Evolutionary conservation across 1,140 invertebrate species (phyloP), one percentile per base, ranked within the genome.

Genomic region (Lepidotrigona ventralis): DNA sequence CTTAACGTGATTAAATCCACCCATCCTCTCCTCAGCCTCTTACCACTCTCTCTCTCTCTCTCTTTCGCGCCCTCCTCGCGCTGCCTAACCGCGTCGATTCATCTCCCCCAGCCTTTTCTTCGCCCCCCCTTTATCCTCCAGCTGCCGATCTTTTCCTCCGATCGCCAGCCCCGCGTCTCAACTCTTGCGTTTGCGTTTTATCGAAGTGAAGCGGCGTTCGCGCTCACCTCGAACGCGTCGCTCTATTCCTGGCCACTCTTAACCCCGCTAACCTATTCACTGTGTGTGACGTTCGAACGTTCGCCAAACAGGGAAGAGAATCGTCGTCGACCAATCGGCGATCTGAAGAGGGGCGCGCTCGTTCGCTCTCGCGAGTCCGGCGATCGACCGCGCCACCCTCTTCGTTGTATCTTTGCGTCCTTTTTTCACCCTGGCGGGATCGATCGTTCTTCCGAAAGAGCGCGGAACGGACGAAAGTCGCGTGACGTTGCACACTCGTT

Each of bases 1-100:
- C 86, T 90, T 90, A 90, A 89, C 86, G 86, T 85, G 86, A 89
- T 90, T 85, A 86, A 88, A 89, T 89, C 86, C 87, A 84, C 78
- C 78, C 86, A 60, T 72, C 54, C 68, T 74, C 29, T 66, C 72
- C 54, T 70, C 66, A 51, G 3, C 21, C 56, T 58, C 63, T 12
- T 60, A 12, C 23, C 39, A 39, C 39, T 8, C 23, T 60, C 60
- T 56, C 33, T 33, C 33, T 33, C 33, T 33, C 33, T 33, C 33
- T 33, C 33, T 33, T 46, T 56, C 77, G 68, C 71, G 33, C 74
- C 63, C 29, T 60, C 58, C 1, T 4, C 12, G 23, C 39, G 39
- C 54, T 17, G 17, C 33, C n/a, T 26, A 54, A 54, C 68, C 86
- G 39, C 86, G 54, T 74, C 75, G 75, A 81, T 88, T 78, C 79